These are phyloP conservation scores for Pseudanteris insignis DNA, from an alignment of 2,888 invertebrate genomes.

Conservation along the genomic window DNA sequence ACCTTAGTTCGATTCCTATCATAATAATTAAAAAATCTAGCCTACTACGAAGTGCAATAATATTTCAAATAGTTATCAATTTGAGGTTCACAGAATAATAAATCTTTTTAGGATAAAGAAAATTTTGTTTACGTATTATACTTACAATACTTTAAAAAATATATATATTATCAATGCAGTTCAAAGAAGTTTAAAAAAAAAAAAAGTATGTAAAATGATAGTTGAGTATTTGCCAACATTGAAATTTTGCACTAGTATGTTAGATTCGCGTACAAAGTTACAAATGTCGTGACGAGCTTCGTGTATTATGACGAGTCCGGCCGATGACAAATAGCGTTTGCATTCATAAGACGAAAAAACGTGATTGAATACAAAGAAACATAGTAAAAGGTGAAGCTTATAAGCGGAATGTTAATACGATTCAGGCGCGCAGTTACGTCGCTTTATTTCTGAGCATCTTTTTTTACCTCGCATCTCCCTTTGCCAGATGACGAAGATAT, in stretches of 20 bases:
- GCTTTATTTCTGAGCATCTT: slow-evolving; percentile 2
- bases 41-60: too few relatives aligned
- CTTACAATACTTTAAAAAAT: too few relatives aligned
- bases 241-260: slow-evolving; percentile 1
- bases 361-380: slow-evolving; percentile 29
- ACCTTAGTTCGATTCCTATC: too few relatives aligned
- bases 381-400: slow-evolving; percentile 22
- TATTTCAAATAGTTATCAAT: too few relatives aligned
- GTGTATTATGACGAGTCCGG: slow-evolving; percentile 6
- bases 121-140: too few relatives aligned
- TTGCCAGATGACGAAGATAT: slow-evolving; percentile 20
- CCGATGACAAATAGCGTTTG: slow-evolving; percentile 25
- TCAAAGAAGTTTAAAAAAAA: too few relatives aligned
- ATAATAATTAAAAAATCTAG: too few relatives aligned
- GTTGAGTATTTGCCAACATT: not conserved
- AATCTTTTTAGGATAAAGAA: not conserved
- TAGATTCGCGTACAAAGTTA: not conserved
- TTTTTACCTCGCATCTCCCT: slow-evolving; percentile 7
- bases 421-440: slow-evolving; percentile 10
- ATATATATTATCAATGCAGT: too few relatives aligned
- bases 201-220: too few relatives aligned
- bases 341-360: slow-evolving; percentile 15
- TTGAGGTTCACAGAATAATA: too few relatives aligned
- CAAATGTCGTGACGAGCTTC: slow-evolving; percentile 4
- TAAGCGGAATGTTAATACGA: slow-evolving; percentile 29